phyloP scores from a whole-genome alignment of 1,140 invertebrate species.

The Neotoxoptera formosana region DNA sequence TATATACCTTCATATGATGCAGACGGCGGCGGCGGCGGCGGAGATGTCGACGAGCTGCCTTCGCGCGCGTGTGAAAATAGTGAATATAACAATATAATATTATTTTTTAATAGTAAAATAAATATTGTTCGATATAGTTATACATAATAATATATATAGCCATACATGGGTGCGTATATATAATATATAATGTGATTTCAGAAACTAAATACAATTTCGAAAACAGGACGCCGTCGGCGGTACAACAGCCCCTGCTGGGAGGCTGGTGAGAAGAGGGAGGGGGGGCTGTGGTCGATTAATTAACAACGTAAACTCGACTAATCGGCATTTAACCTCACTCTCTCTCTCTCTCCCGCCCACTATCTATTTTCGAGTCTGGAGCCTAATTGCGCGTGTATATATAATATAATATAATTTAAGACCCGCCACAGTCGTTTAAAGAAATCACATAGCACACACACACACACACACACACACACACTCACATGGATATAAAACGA shows the following conservation, averaged over 20 bases:
- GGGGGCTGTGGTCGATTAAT: constrained; percentile 29
- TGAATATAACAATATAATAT: background rate
- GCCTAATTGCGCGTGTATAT: constrained; percentile 28
- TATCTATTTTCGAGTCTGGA: too few relatives aligned
- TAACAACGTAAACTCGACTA: constrained; percentile 50
- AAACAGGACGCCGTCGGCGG: constrained; percentile 8
- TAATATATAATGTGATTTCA: background rate
- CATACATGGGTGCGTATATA: background rate
- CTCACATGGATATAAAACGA: background rate
- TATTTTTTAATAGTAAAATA: background rate
- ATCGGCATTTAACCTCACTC: constrained; percentile 39
- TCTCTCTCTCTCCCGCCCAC: background rate
- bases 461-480: background rate
- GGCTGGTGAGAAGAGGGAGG: background rate
- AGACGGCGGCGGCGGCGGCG: background rate
- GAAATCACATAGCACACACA: background rate
- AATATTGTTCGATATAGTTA: background rate
- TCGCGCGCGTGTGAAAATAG: background rate
- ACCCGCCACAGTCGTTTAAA: constrained; percentile 4
- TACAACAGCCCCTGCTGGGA: background rate
- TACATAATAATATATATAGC: too few relatives aligned
- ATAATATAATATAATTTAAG: constrained; percentile 15
- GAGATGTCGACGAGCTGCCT: background rate
- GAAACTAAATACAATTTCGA: constrained; percentile 19
- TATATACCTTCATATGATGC: too few relatives aligned